Conservation (phyloP, 37 sponge, comb jelly and placozoan species). For the Halisarca cf. caerulea region DNA sequence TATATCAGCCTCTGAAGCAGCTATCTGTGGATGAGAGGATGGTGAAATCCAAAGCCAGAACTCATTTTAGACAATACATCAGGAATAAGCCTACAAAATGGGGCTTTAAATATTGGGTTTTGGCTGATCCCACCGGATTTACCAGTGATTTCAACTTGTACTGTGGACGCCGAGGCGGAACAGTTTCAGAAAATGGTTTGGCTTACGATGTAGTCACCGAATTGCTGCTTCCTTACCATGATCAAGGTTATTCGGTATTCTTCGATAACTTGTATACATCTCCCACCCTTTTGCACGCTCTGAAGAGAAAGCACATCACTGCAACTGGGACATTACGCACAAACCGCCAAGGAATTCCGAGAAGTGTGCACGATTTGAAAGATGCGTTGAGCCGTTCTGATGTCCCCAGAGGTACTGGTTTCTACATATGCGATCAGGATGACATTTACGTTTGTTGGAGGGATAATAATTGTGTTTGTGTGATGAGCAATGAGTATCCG, state of each 20-base stretch:
- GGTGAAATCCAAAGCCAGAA: constrained; percentile 34
- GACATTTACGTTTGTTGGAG: constrained; percentile 3
- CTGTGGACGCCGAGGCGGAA: constrained; percentile 24
- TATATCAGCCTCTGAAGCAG: neutral
- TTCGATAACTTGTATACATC: constrained; percentile 25
- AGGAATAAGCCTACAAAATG: constrained; percentile 60
- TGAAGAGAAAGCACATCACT: neutral
- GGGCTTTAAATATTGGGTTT: constrained; percentile 54
- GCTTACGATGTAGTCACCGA: constrained; percentile 24
- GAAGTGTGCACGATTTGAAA: neutral
- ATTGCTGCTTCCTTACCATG: neutral
- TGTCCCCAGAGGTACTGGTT: neutral
- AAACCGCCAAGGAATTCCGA: neutral
- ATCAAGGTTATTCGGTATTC: constrained; percentile 24
- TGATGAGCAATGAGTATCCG: constrained; percentile 1
- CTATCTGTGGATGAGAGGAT: constrained; percentile 47
- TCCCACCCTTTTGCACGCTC: neutral
- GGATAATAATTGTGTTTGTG: constrained; percentile 20
- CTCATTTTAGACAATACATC: constrained; percentile 33
- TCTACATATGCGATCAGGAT: neutral
- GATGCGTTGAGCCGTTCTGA: neutral
- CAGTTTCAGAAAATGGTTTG: constrained; percentile 4
- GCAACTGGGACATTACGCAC: constrained; percentile 7
- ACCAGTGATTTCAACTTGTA: constrained; percentile 42
- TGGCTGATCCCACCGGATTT: constrained; percentile 33